Base-by-base conservation (phyloP, 2,797 vertebrate species). In the Lepus oiostolus region DNA sequence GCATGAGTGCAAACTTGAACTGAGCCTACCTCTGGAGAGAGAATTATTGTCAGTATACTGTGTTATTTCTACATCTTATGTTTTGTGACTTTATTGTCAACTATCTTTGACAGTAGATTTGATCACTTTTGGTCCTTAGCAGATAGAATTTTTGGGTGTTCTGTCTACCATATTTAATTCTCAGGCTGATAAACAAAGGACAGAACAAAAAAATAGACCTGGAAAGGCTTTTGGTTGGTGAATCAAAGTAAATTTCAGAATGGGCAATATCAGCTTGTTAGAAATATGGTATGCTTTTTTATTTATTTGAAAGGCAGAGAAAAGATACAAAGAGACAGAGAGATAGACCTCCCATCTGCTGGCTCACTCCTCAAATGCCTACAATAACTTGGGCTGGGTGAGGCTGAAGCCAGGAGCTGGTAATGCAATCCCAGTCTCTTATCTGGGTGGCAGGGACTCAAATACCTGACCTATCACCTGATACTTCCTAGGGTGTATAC, bases 211-310 rank as follows among this genome's bases (percentile, higher is more conserved):
- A 92, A 95, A 63, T 4, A 77, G 54, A 71, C 28, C 42, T 77
- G 50, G 17, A 87, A 42, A 83, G 9, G 9, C 75, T 91, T 96
- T 90, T 28, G 8, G 17, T 74, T 75, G 50, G 26, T 94, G 21
- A 85, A 21, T 54, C 67, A 86, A 88, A 87, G 28, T 65, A 93
- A 92, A 86, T 75, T 81, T 93, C 2, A 52, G 63, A n/a, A 10
- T 42, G n/a, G 38, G 13, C 22, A 86, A 60, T 10, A 67, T 60
- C 47, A 87, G 42, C 30, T 81, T 85, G 50, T 52, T 19, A 86
- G 92, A 67, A 70, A 19, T 82, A 54, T 58, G 19, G 16, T 21
- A 21, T 58, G 16, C 19, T 58, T 16, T 58, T 58, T 58, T 8
- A 9, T 47, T 47, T 47, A 9, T 58, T 58, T 58, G 54, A 17